Percentiles rank a stretch among this genome's conserved stretches.
Conservation (phyloP, 2,797 vertebrate genomes). For the Rhinichthys osculus region DNA sequence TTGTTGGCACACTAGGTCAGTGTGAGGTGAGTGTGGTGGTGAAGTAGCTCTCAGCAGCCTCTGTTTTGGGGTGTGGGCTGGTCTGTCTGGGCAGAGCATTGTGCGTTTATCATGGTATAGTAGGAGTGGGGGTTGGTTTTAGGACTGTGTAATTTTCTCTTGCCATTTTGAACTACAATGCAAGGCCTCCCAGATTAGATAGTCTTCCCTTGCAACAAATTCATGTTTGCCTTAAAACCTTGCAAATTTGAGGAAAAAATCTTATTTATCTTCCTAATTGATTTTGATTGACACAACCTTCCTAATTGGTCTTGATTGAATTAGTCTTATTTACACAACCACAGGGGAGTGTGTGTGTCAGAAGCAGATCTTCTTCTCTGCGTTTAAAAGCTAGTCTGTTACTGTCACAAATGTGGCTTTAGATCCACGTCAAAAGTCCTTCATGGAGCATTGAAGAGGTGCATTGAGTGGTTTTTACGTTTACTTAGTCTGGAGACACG, state of each 20-base stretch:
- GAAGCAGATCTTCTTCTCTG: conserved; percentile 35
- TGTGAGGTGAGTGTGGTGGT: conserved; percentile 9
- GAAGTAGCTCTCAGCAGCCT: background rate
- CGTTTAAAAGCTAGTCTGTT: conserved; percentile 40
- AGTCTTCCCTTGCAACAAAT: background rate
- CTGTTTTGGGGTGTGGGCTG: conserved; percentile 48
- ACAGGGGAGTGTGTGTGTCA: background rate
- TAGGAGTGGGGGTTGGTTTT: conserved; percentile 49
- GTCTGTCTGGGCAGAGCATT: conserved; percentile 34
- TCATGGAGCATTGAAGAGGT: background rate
- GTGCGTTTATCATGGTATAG: conserved; percentile 37
- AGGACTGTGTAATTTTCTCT: conserved; percentile 21
- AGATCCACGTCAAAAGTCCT: conserved; percentile 1
- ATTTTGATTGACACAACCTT: background rate
- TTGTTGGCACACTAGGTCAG: background rate
- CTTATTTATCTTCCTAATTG: too few species aligned
- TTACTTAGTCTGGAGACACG: conserved; percentile 2
- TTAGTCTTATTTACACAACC: background rate
- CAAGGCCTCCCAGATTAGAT: conserved; percentile 4
- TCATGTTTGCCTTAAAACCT: background rate
- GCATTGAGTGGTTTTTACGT: background rate
- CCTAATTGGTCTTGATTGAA: background rate
- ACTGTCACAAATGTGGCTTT: conserved; percentile 20
- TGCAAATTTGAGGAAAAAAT: background rate
- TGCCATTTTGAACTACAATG: conserved; percentile 19